A percentile compares a stretch with the other conserved stretches of the same genome.
Conservation (phyloP, 2,797 vertebrate genomes). For the Menidia menidia region DNA sequence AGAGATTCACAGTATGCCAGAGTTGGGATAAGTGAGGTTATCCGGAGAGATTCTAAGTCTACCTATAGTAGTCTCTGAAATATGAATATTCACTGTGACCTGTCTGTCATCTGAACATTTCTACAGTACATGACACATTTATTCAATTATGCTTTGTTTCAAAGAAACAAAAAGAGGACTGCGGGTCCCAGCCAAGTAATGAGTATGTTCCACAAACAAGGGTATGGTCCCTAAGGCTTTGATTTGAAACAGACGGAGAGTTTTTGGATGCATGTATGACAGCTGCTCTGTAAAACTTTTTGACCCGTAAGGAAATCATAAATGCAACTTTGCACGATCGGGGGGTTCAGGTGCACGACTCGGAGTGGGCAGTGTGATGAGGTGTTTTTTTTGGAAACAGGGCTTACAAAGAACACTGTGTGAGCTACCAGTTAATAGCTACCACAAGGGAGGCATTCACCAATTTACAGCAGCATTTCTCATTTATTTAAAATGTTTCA, state of each 20-base stretch:
- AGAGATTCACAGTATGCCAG: neutral
- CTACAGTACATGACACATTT: slow-evolving; percentile 75
- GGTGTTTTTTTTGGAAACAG: slow-evolving; percentile 63
- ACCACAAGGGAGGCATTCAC: slow-evolving; percentile 63
- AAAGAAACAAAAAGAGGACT: slow-evolving; percentile 60
- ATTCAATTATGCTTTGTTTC: slow-evolving; percentile 74
- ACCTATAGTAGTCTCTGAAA: slow-evolving; percentile 50
- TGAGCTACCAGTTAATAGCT: slow-evolving; percentile 59
- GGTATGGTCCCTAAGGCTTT: slow-evolving; percentile 42
- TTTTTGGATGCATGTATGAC: slow-evolving; percentile 59
- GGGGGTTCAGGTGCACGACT: slow-evolving; percentile 60
- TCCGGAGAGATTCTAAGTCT: slow-evolving; percentile 54
- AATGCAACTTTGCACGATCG: slow-evolving; percentile 66
- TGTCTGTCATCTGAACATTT: slow-evolving; percentile 73
- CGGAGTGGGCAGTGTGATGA: slow-evolving; percentile 40
- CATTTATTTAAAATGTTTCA: slow-evolving; percentile 30
- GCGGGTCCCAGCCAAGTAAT: slow-evolving; percentile 55
- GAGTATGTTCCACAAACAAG: slow-evolving; percentile 72
- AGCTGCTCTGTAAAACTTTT: slow-evolving; percentile 70
- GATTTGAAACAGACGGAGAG: slow-evolving; percentile 74
- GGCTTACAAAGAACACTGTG: slow-evolving; percentile 53
- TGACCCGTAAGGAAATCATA: slow-evolving; percentile 74
- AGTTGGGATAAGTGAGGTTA: slow-evolving; percentile 29
- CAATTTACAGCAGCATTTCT: slow-evolving; percentile 51
- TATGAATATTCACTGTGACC: slow-evolving; percentile 74